A percentile compares a stretch with the other conserved stretches of the same genome.
phyloP scores from a whole-genome alignment of 2,797 vertebrate genomes.

The Coilia nasus region DNA sequence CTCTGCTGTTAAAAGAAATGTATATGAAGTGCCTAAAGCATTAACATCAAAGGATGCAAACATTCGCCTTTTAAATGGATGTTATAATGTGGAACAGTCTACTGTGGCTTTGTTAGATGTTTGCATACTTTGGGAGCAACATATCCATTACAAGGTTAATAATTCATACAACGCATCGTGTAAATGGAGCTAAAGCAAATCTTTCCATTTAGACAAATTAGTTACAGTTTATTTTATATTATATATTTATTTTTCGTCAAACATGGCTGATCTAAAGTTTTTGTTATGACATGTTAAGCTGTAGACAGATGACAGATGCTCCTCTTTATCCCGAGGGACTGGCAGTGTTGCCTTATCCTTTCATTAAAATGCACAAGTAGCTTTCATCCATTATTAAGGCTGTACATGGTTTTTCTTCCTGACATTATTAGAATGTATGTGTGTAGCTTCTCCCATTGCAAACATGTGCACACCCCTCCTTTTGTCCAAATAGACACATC shows the following conservation, averaged over 20 bases:
- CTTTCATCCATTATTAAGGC: too few species aligned
- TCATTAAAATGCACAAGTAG: too few species aligned
- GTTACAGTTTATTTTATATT: neutral
- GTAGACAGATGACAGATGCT: too few species aligned
- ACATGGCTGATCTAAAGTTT: neutral
- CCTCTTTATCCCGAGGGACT: too few species aligned
- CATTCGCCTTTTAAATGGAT: slow-evolving; percentile 49
- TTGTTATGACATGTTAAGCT: too few species aligned
- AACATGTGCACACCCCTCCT: neutral
- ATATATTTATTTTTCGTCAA: neutral
- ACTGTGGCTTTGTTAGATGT: slow-evolving; percentile 43
- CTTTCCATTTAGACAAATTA: neutral
- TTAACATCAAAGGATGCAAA: slow-evolving; percentile 55
- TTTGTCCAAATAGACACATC: neutral
- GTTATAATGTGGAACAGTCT: slow-evolving; percentile 51
- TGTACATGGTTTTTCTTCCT: neutral
- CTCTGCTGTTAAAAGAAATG: slow-evolving; percentile 31
- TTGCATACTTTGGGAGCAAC: slow-evolving; percentile 49
- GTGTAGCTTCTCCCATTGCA: neutral
- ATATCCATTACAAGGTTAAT: slow-evolving; percentile 55
- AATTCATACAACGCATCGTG: slow-evolving; percentile 49
- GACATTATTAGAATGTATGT: neutral
- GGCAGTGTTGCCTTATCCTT: too few species aligned
- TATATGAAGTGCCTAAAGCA: slow-evolving; percentile 39
- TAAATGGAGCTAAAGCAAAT: slow-evolving; percentile 33